Conservation (phyloP, 2,888 invertebrate genomes). For the Conomelus anceps region DNA sequence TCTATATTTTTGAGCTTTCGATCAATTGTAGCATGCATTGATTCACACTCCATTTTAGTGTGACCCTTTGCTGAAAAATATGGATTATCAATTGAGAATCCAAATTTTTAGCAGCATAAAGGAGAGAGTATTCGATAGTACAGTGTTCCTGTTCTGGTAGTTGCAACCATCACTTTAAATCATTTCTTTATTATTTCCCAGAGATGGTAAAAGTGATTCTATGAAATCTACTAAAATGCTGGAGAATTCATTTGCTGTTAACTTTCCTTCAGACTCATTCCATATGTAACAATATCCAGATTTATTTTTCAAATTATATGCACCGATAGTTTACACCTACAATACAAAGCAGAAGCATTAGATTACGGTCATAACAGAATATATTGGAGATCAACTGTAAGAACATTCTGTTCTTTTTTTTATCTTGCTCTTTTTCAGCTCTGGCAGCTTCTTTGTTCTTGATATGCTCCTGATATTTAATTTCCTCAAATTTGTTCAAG, state of each 20-base stretch:
- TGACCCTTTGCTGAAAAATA: neutral
- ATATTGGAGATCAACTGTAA: neutral
- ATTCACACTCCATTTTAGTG: neutral
- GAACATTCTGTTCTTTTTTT: neutral
- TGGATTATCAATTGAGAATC: neutral
- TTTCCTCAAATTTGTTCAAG: neutral
- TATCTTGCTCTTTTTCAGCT: neutral
- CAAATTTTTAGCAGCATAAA: neutral
- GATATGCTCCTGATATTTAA: neutral
- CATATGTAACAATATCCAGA: neutral
- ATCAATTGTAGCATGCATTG: neutral
- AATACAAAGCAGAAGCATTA: neutral
- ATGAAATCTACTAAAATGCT: neutral
- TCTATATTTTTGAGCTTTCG: constrained; percentile 12
- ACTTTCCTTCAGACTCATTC: neutral
- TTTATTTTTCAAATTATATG: neutral
- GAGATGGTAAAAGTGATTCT: neutral
- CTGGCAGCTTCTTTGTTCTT: neutral
- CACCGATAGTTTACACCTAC: neutral
- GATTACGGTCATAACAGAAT: neutral
- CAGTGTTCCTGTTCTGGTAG: neutral
- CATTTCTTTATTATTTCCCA: neutral
- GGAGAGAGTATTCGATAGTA: neutral
- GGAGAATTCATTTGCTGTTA: neutral
- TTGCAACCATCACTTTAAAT: neutral